Percentiles rank a stretch among this genome's conserved stretches.
These are phyloP conservation scores for Chelidonichthys spinosus DNA, from an alignment of 2,797 vertebrate species.

Conservation along the genomic window DNA sequence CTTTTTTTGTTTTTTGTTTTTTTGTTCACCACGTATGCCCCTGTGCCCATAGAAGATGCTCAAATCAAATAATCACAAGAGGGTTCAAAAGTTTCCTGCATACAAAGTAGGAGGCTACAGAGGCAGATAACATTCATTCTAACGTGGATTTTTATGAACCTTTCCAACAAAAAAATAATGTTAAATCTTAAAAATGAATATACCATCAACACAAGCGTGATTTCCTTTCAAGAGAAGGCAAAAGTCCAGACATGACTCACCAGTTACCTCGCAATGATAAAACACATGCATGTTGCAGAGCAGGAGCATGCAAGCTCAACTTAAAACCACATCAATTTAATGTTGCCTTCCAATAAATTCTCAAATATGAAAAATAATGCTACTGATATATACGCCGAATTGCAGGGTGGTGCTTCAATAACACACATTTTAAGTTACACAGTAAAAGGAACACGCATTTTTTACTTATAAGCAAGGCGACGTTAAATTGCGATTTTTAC, in stretches of 20 bases:
- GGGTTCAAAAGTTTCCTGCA: background rate
- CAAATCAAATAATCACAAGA: constrained; percentile 11
- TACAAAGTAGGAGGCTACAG: background rate
- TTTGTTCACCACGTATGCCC: background rate
- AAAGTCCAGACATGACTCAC: constrained; percentile 71
- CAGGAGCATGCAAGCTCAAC: constrained; percentile 37
- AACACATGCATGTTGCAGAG: background rate
- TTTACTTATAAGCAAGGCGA: constrained; percentile 4
- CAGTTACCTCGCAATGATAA: background rate
- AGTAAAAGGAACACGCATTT: rapidly evolving
- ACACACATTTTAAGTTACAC: rapidly evolving
- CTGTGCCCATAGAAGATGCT: background rate
- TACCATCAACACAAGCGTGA: background rate
- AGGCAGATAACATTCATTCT: background rate
- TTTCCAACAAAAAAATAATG: background rate
- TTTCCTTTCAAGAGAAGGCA: constrained; percentile 75
- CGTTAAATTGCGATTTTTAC: constrained; percentile 16
- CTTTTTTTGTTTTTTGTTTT: background rate
- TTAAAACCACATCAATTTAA: constrained; percentile 17
- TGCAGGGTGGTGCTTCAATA: rapidly evolving
- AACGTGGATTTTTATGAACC: background rate
- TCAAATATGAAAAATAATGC: too few relatives aligned
- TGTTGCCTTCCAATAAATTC: constrained; percentile 11
- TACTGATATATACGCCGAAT: constrained; percentile 6
- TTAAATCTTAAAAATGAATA: too few relatives aligned